phyloP scores from a whole-genome alignment of 2,888 invertebrate genomes.

The Scaptodrosophila latifasciaeformis region DNA sequence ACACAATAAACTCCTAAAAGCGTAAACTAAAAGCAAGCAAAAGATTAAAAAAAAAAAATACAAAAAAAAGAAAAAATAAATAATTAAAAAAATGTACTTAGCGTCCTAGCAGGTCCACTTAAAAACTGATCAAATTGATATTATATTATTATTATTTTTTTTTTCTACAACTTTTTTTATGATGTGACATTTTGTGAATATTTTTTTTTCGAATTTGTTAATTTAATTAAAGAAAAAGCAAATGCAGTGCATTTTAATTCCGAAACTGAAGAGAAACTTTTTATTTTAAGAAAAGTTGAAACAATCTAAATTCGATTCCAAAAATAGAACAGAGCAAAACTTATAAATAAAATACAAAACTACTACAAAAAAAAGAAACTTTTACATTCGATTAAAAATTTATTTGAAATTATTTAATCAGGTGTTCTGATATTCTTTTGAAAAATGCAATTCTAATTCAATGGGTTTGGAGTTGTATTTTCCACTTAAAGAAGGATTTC shows the following conservation, averaged over 20 bases:
- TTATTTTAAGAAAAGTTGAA: slow-evolving; percentile 20
- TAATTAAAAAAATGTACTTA: slow-evolving; percentile 43
- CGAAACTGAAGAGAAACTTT: slow-evolving; percentile 29
- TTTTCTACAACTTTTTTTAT: slow-evolving; percentile 9
- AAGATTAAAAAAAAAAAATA: slow-evolving; percentile 28
- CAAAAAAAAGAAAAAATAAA: slow-evolving; percentile 22
- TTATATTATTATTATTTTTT: slow-evolving; percentile 36
- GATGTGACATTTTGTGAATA: neutral
- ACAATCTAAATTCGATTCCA: slow-evolving; percentile 7
- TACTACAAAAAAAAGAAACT: slow-evolving; percentile 14
- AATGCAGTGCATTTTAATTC: slow-evolving; percentile 24
- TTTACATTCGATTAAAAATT: neutral
- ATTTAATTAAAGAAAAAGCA: slow-evolving; percentile 10
- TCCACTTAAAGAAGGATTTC: too few relatives aligned
- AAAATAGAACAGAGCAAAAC: slow-evolving; percentile 53
- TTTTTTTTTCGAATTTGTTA: slow-evolving; percentile 5
- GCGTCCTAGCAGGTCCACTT: slow-evolving; percentile 46
- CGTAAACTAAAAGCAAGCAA: slow-evolving; percentile 45
- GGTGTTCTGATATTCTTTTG: too few relatives aligned
- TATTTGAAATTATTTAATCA: neutral
- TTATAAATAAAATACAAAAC: slow-evolving; percentile 61
- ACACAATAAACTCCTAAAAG: too few relatives aligned
- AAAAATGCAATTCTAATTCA: too few relatives aligned
- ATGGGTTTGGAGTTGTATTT: too few relatives aligned
- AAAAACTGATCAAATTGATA: slow-evolving; percentile 48